Conservation (phyloP, 2,797 vertebrate genomes). For the Leptatherina wallacei region DNA sequence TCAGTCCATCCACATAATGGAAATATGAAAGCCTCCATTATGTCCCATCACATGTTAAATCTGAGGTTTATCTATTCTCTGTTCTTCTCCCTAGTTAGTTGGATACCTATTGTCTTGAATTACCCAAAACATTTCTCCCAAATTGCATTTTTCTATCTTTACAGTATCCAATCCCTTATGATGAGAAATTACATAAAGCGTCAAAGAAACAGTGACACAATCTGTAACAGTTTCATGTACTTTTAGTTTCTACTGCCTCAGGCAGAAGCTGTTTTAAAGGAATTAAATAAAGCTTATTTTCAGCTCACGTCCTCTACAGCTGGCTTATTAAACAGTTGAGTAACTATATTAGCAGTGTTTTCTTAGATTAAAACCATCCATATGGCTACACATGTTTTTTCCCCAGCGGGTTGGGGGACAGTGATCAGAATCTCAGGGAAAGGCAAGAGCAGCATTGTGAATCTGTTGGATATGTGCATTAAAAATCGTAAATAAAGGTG, state of each 20-base stretch:
- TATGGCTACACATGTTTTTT: conserved; percentile 45
- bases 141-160: conserved; percentile 6
- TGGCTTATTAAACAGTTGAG: conserved; percentile 72
- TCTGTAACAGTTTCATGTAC: conserved; percentile 50
- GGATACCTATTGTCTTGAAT: not conserved
- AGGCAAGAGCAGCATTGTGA: not conserved
- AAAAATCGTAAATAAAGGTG: conserved; percentile 18
- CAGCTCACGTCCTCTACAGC: conserved; percentile 65
- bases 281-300: conserved; percentile 68
- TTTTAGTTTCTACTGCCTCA: conserved; percentile 40
- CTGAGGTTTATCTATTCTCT: not conserved
- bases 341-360: conserved; percentile 68
- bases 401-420: conserved; percentile 17
- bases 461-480: conserved; percentile 1
- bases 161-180: conserved; percentile 29
- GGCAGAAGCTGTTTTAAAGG: conserved; percentile 40
- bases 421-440: conserved; percentile 9
- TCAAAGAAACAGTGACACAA: conserved; percentile 47
- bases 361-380: conserved; percentile 69
- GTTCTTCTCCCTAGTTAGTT: not conserved
- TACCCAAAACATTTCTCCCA: not conserved
- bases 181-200: conserved; percentile 48
- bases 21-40: not conserved
- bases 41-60: not conserved
- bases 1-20: not conserved